Evolutionary conservation across 2,888 invertebrate species (phyloP).

Genomic region (Stenurella melanura): DNA sequence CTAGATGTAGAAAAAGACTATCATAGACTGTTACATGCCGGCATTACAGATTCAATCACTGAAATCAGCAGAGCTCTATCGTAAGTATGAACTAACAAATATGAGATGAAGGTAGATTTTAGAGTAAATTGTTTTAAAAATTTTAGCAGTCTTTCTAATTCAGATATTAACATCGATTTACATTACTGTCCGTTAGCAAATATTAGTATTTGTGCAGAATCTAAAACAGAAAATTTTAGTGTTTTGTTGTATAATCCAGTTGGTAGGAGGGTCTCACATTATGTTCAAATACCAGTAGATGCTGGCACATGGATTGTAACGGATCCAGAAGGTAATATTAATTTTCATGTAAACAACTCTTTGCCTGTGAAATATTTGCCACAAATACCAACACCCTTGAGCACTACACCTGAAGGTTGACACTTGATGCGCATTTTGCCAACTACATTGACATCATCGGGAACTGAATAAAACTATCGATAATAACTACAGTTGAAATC

Average conservation of each 20-base stretch:
- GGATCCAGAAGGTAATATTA: constrained; percentile 79
- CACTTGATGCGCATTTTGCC: too few relatives aligned
- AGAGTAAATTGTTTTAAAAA: background rate
- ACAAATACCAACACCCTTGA: too few relatives aligned
- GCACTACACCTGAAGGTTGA: too few relatives aligned
- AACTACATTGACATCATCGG: too few relatives aligned
- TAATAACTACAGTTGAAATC: too few relatives aligned
- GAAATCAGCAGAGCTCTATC: constrained; percentile 37
- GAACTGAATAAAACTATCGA: too few relatives aligned
- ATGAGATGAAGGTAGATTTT: background rate
- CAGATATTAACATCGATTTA: constrained; percentile 61
- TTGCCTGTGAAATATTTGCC: too few relatives aligned
- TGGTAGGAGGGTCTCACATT: constrained; percentile 77
- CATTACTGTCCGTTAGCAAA: constrained; percentile 81
- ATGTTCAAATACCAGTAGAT: constrained; percentile 80
- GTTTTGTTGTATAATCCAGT: constrained; percentile 89
- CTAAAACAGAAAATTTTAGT: constrained; percentile 77
- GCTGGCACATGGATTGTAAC: constrained; percentile 77
- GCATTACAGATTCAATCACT: constrained; percentile 75
- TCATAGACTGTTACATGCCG: constrained; percentile 81
- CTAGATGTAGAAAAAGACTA: constrained; percentile 92
- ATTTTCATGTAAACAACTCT: too few relatives aligned
- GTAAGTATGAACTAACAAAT: constrained; percentile 38
- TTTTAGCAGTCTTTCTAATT: constrained; percentile 47
- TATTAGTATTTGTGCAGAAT: constrained; percentile 83